Conservation (phyloP, 1,140 invertebrate species). For the Mycetomoellerius zeteki region DNA sequence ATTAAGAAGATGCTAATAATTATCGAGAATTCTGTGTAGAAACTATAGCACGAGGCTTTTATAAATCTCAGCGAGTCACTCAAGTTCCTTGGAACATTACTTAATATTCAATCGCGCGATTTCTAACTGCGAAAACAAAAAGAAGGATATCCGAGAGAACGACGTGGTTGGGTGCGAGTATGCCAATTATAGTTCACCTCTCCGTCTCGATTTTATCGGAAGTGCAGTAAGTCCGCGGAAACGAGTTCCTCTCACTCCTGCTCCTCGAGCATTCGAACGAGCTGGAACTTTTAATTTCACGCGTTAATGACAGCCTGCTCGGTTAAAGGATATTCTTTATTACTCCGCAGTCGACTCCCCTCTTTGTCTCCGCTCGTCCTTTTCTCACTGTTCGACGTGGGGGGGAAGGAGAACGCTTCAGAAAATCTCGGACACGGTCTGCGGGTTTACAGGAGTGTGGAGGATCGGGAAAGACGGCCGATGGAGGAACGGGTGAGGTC, state of each 20-base stretch:
- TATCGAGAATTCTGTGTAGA: conserved; percentile 12
- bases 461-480: conserved; percentile 17
- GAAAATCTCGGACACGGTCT: conserved; percentile 44
- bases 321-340: conserved; percentile 67
- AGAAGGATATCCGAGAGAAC: conserved; percentile 29
- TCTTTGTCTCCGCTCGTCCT: not conserved
- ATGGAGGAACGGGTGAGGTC: not conserved
- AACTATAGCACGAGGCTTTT: conserved; percentile 5
- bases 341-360: conserved; percentile 7
- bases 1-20: conserved; percentile 37
- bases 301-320: conserved; percentile 66
- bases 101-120: conserved; percentile 52
- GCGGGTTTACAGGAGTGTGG: conserved; percentile 10
- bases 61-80: conserved; percentile 40
- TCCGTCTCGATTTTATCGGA: conserved; percentile 58
- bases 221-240: conserved; percentile 32
- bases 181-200: conserved; percentile 53
- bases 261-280: conserved; percentile 58
- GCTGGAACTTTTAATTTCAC: conserved; percentile 73
- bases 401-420: not conserved
- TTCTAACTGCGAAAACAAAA: conserved; percentile 42
- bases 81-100: conserved; percentile 45
- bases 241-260: not conserved
- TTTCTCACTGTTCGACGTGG: conserved; percentile 26
- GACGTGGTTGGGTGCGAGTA: conserved; percentile 25